Evolutionary conservation across 2,113 vertebrate genomes (phyloP), one percentile per base, ranked within the genome.

Genomic region (Nettapus auritus): DNA sequence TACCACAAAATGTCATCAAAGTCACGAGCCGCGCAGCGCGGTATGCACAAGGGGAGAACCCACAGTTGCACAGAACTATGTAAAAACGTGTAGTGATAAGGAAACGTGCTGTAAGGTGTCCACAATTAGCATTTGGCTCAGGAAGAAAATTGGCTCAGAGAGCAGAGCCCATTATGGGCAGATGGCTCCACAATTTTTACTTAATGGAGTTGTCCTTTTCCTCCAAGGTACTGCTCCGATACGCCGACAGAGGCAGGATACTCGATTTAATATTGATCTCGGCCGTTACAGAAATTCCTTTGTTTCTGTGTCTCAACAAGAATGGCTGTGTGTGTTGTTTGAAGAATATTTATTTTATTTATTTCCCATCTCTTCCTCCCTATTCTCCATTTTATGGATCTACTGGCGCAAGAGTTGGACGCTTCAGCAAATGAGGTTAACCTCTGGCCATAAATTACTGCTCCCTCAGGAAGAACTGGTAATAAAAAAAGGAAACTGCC

Each of bases 361-460:
- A 87, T 88, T 95, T 80, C 82, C 89, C 78, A 82, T 82, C 82
- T 82, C 70, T 57, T 79, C 57, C 0, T 94, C 67, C 50, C 78
- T 2, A 0, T 80, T 87, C 70, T 94, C 84, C 66, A 36, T 77
- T 95, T 91, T 88, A 89, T 89, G 42, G 78, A 79, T 85, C 82
- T 59, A 21, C 14, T 96, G 96, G 95, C 75, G n/a, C 1, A 82
- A 79, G 42, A 89, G 89, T 23, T 73, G 78, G 93, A 93, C 89
- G 31, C 48, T 95, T 85, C 59, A 88, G 93, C 89, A 95, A 89
- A 96, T 73, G 86, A 95, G 91, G 94, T 96, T 96, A 97, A 96
- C 95, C 96, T 91, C 94, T 94, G 93, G 86, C 93, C 94, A 95
- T 69, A 62, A 92, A 94, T 95, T 76, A 89, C 75, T 55, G 87